Conservation (phyloP, 2,113 vertebrate species). For the Colaptes auratus region DNA sequence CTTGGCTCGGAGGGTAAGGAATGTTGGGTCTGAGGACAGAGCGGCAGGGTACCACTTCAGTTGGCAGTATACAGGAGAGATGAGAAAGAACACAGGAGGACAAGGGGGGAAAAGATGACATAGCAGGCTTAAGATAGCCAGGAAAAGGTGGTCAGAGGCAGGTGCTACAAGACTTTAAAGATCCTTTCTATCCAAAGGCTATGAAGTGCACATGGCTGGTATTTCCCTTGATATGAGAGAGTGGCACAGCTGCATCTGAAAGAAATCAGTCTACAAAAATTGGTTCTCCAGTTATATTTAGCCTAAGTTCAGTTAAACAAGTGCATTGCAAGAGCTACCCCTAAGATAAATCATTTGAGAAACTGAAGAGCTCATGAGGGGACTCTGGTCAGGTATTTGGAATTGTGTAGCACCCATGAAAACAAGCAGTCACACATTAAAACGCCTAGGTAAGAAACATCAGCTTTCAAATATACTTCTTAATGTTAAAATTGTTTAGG, state of each 20-base stretch:
- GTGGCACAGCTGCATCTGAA: neutral
- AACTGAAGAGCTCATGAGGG: neutral
- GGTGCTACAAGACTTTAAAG: neutral
- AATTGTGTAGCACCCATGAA: neutral
- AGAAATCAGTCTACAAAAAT: neutral
- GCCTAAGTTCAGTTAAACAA: neutral
- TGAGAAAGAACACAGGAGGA: neutral
- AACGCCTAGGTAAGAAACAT: neutral
- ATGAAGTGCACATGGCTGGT: neutral
- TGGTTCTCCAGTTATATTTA: neutral
- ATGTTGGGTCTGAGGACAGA: neutral
- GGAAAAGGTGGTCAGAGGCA: neutral
- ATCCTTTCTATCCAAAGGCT: neutral
- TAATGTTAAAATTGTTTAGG: neutral
- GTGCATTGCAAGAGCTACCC: neutral
- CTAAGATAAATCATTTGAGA: neutral
- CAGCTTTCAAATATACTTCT: neutral
- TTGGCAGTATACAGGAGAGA: neutral
- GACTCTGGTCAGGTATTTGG: neutral
- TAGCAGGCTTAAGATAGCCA: neutral
- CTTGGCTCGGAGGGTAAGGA: neutral
- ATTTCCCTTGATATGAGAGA: neutral
- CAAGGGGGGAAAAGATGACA: neutral
- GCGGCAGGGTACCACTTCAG: neutral
- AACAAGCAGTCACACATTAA: neutral